Conservation (phyloP, 2,888 invertebrate genomes). For the Tenthredo notha region DNA sequence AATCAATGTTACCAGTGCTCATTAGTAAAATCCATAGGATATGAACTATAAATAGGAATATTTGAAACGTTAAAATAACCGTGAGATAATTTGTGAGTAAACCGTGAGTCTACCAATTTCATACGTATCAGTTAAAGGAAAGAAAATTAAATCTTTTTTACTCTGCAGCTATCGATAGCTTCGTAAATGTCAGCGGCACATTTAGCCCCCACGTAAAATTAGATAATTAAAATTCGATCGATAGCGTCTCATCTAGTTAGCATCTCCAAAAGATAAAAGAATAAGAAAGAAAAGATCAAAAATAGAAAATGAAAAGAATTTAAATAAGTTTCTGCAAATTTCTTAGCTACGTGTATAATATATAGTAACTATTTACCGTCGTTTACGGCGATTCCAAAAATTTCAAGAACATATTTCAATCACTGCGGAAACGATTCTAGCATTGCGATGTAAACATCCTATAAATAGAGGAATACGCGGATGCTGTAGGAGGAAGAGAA, state of each 20-base stretch:
- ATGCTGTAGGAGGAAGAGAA: constrained; percentile 31
- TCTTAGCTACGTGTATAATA: neutral
- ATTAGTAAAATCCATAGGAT: too few species aligned
- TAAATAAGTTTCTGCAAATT: neutral
- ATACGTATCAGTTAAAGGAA: neutral
- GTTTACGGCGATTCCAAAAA: constrained; percentile 30
- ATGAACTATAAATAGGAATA: too few species aligned
- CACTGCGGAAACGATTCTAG: constrained; percentile 46
- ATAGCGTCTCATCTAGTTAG: neutral
- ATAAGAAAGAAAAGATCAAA: neutral
- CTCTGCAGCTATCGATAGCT: neutral
- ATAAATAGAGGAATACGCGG: constrained; percentile 48
- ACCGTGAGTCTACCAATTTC: neutral
- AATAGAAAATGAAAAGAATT: neutral
- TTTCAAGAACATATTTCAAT: constrained; percentile 47
- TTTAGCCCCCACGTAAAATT: neutral
- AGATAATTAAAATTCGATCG: neutral
- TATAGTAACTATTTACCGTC: constrained; percentile 1
- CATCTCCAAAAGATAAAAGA: neutral
- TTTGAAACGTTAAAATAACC: neutral
- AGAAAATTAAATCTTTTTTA: neutral
- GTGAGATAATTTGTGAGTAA: neutral
- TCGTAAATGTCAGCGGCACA: neutral
- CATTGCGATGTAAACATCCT: constrained; percentile 48
- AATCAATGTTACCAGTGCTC: neutral